phyloP scores from a whole-genome alignment of 2,888 invertebrate genomes.

The Brachypterus glaber region DNA sequence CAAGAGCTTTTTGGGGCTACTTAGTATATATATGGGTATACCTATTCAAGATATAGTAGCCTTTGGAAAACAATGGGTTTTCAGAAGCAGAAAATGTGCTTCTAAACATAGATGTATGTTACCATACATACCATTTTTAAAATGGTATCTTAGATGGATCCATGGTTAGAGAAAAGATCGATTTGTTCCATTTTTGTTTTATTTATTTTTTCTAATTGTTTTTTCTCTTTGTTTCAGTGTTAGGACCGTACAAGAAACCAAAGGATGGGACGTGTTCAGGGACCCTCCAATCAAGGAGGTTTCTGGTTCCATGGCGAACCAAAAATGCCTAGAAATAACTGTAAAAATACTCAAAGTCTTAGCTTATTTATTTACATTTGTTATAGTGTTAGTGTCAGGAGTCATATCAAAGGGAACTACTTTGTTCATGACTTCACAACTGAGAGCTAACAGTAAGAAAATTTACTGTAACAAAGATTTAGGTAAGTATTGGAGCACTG shows the following conservation, averaged over 20 bases:
- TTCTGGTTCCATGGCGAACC: constrained; percentile 80
- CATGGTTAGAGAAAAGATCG: too few species aligned
- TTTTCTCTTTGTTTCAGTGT: constrained; percentile 49
- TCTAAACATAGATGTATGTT: too few species aligned
- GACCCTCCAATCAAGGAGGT: constrained; percentile 83
- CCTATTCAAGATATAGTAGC: too few species aligned
- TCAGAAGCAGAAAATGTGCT: too few species aligned
- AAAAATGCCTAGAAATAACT: constrained; percentile 76
- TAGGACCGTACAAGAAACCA: constrained; percentile 75
- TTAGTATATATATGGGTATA: too few species aligned
- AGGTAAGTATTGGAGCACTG: constrained; percentile 46
- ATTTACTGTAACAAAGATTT: constrained; percentile 77
- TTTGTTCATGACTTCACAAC: constrained; percentile 86
- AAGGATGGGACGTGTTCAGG: constrained; percentile 96
- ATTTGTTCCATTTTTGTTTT: too few species aligned
- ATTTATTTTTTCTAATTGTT: too few species aligned
- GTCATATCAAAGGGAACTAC: constrained; percentile 82
- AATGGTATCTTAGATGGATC: too few species aligned
- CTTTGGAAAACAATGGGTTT: too few species aligned
- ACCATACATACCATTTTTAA: too few species aligned
- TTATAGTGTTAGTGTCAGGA: constrained; percentile 74
- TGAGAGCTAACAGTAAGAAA: constrained; percentile 65
- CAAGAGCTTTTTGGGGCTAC: too few species aligned
- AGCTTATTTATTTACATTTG: constrained; percentile 77
- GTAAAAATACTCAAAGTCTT: constrained; percentile 75